phyloP scores from a whole-genome alignment of 2,888 invertebrate genomes.

The Lasius platythorax region DNA sequence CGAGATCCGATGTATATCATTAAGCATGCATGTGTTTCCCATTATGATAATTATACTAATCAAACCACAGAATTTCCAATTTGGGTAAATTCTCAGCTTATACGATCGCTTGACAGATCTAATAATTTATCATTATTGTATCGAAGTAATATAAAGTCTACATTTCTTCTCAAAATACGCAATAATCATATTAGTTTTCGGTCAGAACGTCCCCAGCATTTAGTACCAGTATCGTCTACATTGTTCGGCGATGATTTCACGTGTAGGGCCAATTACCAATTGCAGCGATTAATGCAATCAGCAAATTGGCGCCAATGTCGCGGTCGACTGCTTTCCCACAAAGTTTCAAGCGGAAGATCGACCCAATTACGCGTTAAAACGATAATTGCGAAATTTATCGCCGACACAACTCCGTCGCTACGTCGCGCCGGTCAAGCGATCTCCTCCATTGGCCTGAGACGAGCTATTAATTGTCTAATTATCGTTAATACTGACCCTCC shows the following conservation, averaged over 20 bases:
- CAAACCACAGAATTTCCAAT: not conserved
- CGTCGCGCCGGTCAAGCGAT: constrained; percentile 65
- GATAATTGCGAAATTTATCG: constrained; percentile 84
- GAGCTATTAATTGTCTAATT: constrained; percentile 81
- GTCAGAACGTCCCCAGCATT: not conserved
- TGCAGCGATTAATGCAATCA: constrained; percentile 77
- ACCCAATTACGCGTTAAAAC: constrained; percentile 82
- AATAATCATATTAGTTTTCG: not conserved
- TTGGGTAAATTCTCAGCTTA: constrained; percentile 2
- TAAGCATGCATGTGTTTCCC: not conserved
- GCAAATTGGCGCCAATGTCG: constrained; percentile 82
- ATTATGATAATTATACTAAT: not conserved
- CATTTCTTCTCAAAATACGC: not conserved
- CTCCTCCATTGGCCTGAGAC: constrained; percentile 78
- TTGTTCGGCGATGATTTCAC: constrained; percentile 49
- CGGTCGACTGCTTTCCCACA: constrained; percentile 82
- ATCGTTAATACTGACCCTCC: constrained; percentile 74
- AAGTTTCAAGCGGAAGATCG: constrained; percentile 76
- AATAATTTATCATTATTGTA: not conserved
- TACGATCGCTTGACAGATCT: not conserved
- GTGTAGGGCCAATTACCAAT: constrained; percentile 70
- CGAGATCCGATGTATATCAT: not conserved
- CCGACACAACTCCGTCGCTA: constrained; percentile 64
- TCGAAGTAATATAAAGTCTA: not conserved
- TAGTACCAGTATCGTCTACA: constrained; percentile 10